Evolutionary conservation across 2,113 vertebrate genomes (phyloP), one percentile per base, ranked within the genome.

Genomic region (Bubo blakistoni): DNA sequence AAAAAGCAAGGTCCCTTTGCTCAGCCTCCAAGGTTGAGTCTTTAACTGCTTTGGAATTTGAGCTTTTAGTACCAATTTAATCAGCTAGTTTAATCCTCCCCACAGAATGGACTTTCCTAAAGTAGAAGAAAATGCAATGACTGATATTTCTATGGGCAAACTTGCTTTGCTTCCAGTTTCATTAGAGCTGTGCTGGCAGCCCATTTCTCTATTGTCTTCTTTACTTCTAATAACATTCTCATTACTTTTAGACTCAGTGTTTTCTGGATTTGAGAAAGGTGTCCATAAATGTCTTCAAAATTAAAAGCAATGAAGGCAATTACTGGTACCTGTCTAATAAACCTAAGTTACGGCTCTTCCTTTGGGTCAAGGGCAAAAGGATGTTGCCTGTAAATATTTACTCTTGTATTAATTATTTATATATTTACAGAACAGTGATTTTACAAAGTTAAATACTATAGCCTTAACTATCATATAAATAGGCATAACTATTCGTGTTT

Each of bases 1-100:
- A 88, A 81, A 93, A 94, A 91, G 38, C 79, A 93, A 66, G 20
- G 40, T 71, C 46, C 16, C 49, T 96, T 67, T 93, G 70, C 81
- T 90, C 88, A 88, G 70, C 74, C 74, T 92, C 79, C 81, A 93
- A 69, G 86, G 74, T 21, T 86, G 69, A 95, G 79, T 81, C 71
- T 92, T 91, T 24, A 94, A 93, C 84, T 90, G 65, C 94, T 95
- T 34, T 86, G 78, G 87, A 97, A 92, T 96, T 83, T 81, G 84
- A 94, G 89, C 78, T 91, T 93, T 94, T 89, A 72, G 80, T 40
- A 86, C 74, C 78, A 72, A 65, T 92, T 92, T 95, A 91, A 96
- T 86, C 92, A 90, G 72, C 55, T 61, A 73, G 38, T 81, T 96
- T 94, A 96, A 96, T 92, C 84, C 80, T 86, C 85, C 61, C 77